phyloP scores from a whole-genome alignment of 2,113 vertebrate genomes.

The Ahaetulla prasina region DNA sequence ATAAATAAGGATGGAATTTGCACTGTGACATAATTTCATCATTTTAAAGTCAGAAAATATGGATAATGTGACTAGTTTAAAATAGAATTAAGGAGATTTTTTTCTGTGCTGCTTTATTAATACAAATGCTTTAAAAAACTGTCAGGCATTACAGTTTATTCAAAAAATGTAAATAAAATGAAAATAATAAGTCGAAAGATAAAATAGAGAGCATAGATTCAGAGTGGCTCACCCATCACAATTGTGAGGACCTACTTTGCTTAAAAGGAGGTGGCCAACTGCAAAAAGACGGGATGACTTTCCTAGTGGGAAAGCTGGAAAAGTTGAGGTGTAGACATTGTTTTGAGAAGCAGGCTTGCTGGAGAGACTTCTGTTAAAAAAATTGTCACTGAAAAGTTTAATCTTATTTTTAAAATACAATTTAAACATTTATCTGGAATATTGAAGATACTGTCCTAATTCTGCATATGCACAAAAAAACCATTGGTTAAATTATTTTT shows the following conservation, averaged over 20 bases:
- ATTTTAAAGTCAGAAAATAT: background rate
- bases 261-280: background rate
- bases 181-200: background rate
- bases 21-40: background rate
- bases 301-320: background rate
- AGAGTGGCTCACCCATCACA: background rate
- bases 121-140: background rate
- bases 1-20: background rate
- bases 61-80: background rate
- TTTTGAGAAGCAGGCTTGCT: background rate
- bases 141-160: background rate
- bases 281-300: background rate
- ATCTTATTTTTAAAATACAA: background rate
- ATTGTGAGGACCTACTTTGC: background rate
- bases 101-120: background rate
- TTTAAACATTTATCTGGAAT: background rate
- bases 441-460: background rate
- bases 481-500: background rate
- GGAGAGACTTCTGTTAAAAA: background rate
- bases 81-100: background rate
- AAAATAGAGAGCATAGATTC: background rate
- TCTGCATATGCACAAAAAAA: background rate
- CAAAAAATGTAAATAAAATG: background rate
- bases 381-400: background rate
- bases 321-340: background rate